These are phyloP conservation scores for Leistus spinibarbis DNA, from an alignment of 2,888 invertebrate species.

Conservation along the genomic window DNA sequence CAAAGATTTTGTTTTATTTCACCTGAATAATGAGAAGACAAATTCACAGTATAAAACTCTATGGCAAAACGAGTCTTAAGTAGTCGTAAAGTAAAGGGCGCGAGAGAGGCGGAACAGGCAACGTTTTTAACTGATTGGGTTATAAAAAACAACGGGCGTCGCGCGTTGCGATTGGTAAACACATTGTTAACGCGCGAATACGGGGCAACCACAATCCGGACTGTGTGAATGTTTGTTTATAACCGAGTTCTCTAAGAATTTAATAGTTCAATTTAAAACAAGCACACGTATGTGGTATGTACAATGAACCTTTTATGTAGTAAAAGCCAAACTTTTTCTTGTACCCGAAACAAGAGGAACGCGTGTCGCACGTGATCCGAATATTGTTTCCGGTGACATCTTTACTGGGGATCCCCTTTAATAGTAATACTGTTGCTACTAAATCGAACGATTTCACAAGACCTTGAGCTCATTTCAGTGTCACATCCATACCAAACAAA, in stretches of 20 bases:
- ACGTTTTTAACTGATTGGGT: constrained; percentile 16
- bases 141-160: neutral
- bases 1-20: constrained; percentile 26
- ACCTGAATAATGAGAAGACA: constrained; percentile 23
- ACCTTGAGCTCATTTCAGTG: no score
- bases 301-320: constrained; percentile 10
- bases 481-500: no score
- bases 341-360: neutral
- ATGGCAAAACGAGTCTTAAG: neutral
- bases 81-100: neutral
- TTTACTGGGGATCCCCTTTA: neutral
- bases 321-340: neutral
- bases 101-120: neutral
- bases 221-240: neutral
- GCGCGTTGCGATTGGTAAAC: neutral
- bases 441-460: no score
- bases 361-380: neutral
- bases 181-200: neutral
- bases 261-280: constrained; percentile 20
- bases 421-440: no score
- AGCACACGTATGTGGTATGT: no score
- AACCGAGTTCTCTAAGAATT: neutral
- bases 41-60: neutral
- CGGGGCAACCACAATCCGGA: neutral
- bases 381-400: neutral